Base-by-base conservation (phyloP, 2,888 invertebrate genomes). In the Sarcophaga subvicina region DNA sequence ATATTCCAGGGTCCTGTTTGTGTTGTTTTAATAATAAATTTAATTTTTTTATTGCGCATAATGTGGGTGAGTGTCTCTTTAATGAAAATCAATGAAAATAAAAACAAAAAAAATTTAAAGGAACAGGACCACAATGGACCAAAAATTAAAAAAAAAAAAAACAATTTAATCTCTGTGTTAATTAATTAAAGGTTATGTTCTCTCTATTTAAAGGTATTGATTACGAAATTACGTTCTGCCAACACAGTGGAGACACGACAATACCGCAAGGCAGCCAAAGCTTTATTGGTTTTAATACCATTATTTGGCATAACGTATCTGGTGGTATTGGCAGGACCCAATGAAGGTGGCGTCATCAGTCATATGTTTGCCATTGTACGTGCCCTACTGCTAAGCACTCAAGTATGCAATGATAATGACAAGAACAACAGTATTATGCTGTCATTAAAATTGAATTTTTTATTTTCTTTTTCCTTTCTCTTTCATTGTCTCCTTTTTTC, bases 271-370 rank as follows among this genome's bases (percentile, higher is more conserved):
- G 98, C 98, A 0, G 97, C 97, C 10, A 98, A 98, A 93, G 98
- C 98, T 0, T 95, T 98, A 59, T 94, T 98, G 45, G 98, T 99
- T 37, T 95, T 99, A 69, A 98, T 98, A 92, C 99, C 98, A n/a
- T 95, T 99, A 80, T 95, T 99, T 88, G 98, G 98, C 71, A 96
- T 98, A 89, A 98, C 98, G 2, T 98, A 99, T 93, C 94, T 98
- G 88, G 95, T 98, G 87, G 96, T 98, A 83, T 95, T 98, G 76
- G 96, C 96, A 76, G 97, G 97, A 0, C 98, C 98, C 0, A 95
- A 95, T 49, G 96, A 97, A 83, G 89, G 89, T 72, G 96, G 96
- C 27, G 95, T 96, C 90, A 95, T 96, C 89, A 95, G 96, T 63
- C 95, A 96, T 90, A 95, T 97, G 85, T 98, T 98, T 92, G 96